A percentile compares a stretch with the other conserved stretches of the same genome.
Evolutionary conservation across 2,888 invertebrate genomes (phyloP).

Genomic region (Dendrolimus houi): DNA sequence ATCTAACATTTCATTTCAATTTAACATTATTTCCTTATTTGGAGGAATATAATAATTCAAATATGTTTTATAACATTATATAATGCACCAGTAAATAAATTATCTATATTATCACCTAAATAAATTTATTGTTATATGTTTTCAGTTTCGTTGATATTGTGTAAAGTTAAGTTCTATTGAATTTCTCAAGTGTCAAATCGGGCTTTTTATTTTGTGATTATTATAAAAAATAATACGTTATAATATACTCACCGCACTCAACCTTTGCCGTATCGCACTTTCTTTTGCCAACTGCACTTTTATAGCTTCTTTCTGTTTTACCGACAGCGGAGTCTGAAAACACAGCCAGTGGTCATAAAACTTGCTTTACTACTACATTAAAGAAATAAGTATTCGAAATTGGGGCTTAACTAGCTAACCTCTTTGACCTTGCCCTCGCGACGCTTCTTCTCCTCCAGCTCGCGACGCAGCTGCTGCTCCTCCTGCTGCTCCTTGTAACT

Average conservation of each 20-base stretch:
- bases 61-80: too few species aligned
- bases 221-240: too few species aligned
- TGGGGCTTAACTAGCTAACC: conserved; percentile 21
- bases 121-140: too few species aligned
- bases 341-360: conserved; percentile 2
- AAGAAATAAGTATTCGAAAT: not conserved
- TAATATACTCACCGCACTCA: conserved; percentile 79
- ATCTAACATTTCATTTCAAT: too few species aligned
- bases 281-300: conserved; percentile 92
- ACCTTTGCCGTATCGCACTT: conserved; percentile 81
- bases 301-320: conserved; percentile 95
- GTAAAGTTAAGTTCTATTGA: too few species aligned
- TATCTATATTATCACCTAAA: too few species aligned
- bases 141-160: too few species aligned
- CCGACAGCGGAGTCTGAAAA: conserved; percentile 62
- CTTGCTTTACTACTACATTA: not conserved
- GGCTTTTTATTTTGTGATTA: too few species aligned
- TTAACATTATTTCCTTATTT: too few species aligned
- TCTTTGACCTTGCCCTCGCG: conserved; percentile 86
- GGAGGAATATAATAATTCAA: too few species aligned
- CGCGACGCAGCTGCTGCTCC: conserved; percentile 93
- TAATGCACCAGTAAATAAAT: too few species aligned
- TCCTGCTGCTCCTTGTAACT: conserved; percentile 98
- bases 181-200: too few species aligned
- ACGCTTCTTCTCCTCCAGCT: conserved; percentile 91